Percentiles rank a stretch among this genome's conserved stretches.
These are phyloP conservation scores for Circaetus cinerascens DNA, from an alignment of 2,113 vertebrate genomes.

Conservation along the genomic window DNA sequence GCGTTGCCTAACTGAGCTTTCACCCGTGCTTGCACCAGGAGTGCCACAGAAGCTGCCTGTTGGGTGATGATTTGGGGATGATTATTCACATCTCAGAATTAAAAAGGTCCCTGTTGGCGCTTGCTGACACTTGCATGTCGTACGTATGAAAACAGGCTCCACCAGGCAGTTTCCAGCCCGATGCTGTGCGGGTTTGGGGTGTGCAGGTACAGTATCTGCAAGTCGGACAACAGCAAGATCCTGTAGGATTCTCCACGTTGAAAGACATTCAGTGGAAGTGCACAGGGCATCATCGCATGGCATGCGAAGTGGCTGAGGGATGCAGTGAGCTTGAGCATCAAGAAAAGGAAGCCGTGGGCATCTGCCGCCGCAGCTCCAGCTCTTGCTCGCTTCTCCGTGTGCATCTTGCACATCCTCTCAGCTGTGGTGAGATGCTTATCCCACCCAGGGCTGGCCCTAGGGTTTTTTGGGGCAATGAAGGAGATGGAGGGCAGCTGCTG, in stretches of 20 bases:
- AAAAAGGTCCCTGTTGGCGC: not conserved
- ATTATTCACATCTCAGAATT: not conserved
- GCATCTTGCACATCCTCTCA: fast-evolving
- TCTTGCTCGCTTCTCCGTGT: not conserved
- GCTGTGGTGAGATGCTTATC: not conserved
- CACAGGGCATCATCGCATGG: fast-evolving
- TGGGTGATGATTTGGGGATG: not conserved
- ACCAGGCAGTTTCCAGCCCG: not conserved
- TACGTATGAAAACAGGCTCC: fast-evolving
- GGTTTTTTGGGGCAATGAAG: too few relatives aligned
- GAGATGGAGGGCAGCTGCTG: not conserved
- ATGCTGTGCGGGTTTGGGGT: fast-evolving
- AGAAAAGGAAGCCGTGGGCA: not conserved
- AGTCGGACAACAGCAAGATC: not conserved
- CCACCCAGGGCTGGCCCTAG: not conserved
- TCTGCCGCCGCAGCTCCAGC: fast-evolving
- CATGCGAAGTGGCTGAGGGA: not conserved
- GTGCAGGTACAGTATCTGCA: not conserved
- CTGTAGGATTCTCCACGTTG: not conserved
- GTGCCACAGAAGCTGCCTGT: not conserved
- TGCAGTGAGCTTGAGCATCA: not conserved
- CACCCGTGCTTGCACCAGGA: not conserved
- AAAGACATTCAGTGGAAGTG: fast-evolving
- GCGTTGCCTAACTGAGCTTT: fast-evolving
- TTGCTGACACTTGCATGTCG: fast-evolving